Evolutionary conservation across 2,888 invertebrate species (phyloP).

Genomic region (Tetramorium bicarinatum): DNA sequence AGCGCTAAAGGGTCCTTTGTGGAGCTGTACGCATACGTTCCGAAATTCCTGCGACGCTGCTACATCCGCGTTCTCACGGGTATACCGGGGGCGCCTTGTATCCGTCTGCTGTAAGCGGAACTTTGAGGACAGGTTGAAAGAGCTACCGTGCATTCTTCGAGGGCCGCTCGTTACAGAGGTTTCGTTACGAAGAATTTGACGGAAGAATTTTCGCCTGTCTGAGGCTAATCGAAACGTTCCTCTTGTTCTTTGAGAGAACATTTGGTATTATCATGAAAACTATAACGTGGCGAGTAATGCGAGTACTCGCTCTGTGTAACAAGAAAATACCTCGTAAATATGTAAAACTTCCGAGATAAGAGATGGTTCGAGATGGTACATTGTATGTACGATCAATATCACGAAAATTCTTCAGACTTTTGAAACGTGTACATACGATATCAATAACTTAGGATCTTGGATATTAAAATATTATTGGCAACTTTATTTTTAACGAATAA

Average conservation of each 20-base stretch:
- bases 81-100: slow-evolving; percentile 46
- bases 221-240: slow-evolving; percentile 58
- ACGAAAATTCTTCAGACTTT: slow-evolving; percentile 14
- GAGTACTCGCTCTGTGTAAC: not conserved
- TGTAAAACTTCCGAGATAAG: slow-evolving; percentile 40
- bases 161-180: slow-evolving; percentile 49
- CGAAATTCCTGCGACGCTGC: slow-evolving; percentile 22
- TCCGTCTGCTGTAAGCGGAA: slow-evolving; percentile 53
- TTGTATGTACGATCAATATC: slow-evolving; percentile 8
- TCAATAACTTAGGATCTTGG: not conserved
- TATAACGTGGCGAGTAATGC: slow-evolving; percentile 18
- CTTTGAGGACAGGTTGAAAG: slow-evolving; percentile 55
- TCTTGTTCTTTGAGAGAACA: slow-evolving; percentile 49
- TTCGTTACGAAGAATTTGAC: slow-evolving; percentile 44
- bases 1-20: slow-evolving; percentile 52
- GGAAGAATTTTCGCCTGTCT: slow-evolving; percentile 59
- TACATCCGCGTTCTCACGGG: slow-evolving; percentile 30
- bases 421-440: not conserved
- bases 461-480: not conserved
- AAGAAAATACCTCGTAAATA: slow-evolving; percentile 51
- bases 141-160: slow-evolving; percentile 53
- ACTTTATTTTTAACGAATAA: not conserved
- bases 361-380: not conserved
- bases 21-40: slow-evolving; percentile 48
- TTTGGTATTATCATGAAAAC: slow-evolving; percentile 44